phyloP scores from a whole-genome alignment of 2,888 invertebrate genomes.

The Cephus spinipes region DNA sequence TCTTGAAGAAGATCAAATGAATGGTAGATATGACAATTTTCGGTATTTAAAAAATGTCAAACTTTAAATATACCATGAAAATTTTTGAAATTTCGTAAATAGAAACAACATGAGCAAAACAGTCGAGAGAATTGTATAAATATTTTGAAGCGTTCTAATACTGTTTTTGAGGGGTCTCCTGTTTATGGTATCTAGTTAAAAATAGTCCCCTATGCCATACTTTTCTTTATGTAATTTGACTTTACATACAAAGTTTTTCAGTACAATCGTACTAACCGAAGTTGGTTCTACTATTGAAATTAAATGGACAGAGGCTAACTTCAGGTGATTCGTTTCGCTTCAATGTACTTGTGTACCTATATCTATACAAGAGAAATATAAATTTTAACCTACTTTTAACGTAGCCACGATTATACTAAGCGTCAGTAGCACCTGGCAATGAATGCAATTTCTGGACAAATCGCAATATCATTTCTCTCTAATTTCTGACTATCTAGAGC shows the following conservation, averaged over 20 bases:
- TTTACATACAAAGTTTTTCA: neutral
- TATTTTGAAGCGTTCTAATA: too few species aligned
- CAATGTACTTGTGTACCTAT: too few species aligned
- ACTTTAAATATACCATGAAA: too few species aligned
- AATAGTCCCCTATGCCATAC: neutral
- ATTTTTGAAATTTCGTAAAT: too few species aligned
- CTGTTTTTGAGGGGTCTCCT: too few species aligned
- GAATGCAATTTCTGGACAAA: neutral
- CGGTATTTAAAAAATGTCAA: neutral
- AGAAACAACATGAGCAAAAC: too few species aligned
- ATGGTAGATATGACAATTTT: neutral
- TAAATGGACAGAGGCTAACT: neutral
- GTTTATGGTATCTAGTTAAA: neutral
- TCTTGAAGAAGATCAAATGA: neutral
- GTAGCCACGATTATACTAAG: neutral
- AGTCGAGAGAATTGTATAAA: too few species aligned
- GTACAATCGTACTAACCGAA: neutral
- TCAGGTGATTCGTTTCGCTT: too few species aligned
- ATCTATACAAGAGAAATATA: neutral
- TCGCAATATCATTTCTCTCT: neutral
- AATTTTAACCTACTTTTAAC: neutral
- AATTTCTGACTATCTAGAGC: neutral
- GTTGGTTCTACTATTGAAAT: neutral
- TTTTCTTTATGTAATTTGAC: neutral
- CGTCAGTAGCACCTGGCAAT: neutral